These are phyloP conservation scores for Chrysomela aeneicollis DNA, from an alignment of 2,888 invertebrate species.

Conservation along the genomic window DNA sequence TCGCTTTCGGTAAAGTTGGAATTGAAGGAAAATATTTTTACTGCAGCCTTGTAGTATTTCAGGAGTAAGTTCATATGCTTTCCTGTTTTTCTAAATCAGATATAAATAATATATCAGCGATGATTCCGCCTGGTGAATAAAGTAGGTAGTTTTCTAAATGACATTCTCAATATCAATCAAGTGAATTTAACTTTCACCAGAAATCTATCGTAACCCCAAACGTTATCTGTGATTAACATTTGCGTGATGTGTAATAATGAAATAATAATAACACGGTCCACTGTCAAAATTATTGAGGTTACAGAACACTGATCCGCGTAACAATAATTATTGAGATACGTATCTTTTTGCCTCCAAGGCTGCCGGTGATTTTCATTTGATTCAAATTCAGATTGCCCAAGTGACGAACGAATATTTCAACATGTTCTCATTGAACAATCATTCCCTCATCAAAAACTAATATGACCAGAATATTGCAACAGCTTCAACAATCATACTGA, in stretches of 20 bases:
- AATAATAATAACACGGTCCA: not conserved
- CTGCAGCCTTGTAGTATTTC: no score
- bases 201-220: no score
- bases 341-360: not conserved
- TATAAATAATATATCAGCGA: no score
- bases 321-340: not conserved
- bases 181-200: no score
- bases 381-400: not conserved
- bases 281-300: constrained; percentile 5
- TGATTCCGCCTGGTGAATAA: no score
- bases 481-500: not conserved
- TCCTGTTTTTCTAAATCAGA: no score
- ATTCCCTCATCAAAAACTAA: not conserved
- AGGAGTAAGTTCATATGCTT: no score
- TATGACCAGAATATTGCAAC: not conserved
- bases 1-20: no score
- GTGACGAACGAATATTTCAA: not conserved
- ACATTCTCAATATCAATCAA: no score
- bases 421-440: constrained; percentile 6
- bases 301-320: not conserved
- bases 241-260: not conserved
- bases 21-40: no score
- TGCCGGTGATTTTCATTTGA: not conserved
- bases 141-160: no score
- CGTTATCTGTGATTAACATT: not conserved